These are phyloP conservation scores for Ageneiosus marmoratus DNA, from an alignment of 2,113 vertebrate species.

Conservation along the genomic window DNA sequence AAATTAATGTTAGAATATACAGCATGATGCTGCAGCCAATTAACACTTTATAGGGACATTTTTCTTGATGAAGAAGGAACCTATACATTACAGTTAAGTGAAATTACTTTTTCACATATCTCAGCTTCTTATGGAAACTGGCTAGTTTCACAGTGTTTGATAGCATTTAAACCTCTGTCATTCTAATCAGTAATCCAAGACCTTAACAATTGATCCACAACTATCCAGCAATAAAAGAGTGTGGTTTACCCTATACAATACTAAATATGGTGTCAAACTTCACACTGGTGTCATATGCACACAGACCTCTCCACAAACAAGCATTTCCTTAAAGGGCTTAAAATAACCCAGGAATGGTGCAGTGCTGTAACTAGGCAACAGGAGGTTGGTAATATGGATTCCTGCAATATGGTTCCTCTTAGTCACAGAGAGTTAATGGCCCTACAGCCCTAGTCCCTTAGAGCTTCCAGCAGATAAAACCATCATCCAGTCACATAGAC, in stretches of 20 bases:
- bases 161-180: too few relatives aligned
- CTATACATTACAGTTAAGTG: too few relatives aligned
- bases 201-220: too few relatives aligned
- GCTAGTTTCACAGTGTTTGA: too few relatives aligned
- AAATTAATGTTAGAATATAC: neutral
- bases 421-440: conserved; percentile 64
- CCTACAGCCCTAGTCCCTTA: conserved; percentile 49
- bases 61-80: neutral
- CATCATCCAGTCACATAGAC: conserved; percentile 53
- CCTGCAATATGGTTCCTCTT: conserved; percentile 63
- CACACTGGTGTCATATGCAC: conserved; percentile 30
- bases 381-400: conserved; percentile 65
- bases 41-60: neutral
- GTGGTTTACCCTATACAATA: neutral
- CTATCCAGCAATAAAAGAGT: neutral
- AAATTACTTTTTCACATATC: too few relatives aligned
- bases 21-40: neutral
- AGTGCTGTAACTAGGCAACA: conserved; percentile 73
- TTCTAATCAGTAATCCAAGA: too few relatives aligned
- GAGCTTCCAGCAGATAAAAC: conserved; percentile 55
- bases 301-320: conserved; percentile 46
- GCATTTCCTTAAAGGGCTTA: conserved; percentile 65
- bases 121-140: too few relatives aligned
- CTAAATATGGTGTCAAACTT: conserved; percentile 18
- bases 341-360: conserved; percentile 67